Conservation (phyloP, 2,113 vertebrate genomes). For the Aptenodytes patagonicus region DNA sequence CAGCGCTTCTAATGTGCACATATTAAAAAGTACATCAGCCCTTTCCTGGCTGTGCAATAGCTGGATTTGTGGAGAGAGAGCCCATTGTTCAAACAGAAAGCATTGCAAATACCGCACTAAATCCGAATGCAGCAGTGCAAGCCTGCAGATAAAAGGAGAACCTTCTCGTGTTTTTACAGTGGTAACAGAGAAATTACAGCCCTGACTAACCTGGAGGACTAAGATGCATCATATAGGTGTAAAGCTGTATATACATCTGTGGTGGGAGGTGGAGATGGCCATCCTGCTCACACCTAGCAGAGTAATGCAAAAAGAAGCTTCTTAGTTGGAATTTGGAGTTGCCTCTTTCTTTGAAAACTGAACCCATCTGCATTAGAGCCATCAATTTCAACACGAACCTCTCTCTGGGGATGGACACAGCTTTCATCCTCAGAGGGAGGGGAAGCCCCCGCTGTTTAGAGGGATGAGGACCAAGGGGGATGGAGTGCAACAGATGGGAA, state of each 20-base stretch:
- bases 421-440: not conserved
- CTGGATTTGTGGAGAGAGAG: constrained; percentile 48
- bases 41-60: constrained; percentile 34
- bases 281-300: not conserved
- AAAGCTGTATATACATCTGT: not conserved
- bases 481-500: not conserved
- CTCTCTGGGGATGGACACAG: not conserved
- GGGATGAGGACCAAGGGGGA: not conserved
- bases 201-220: not conserved
- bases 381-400: not conserved
- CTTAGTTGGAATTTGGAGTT: not conserved
- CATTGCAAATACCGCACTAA: constrained; percentile 53
- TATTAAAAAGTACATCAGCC: constrained; percentile 26
- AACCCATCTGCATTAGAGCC: not conserved
- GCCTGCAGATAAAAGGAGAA: constrained; percentile 19
- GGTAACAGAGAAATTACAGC: not conserved
- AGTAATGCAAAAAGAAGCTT: not conserved
- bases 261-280: not conserved
- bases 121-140: not conserved
- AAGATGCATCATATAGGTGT: not conserved
- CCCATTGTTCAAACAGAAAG: constrained; percentile 61
- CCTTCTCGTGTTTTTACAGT: constrained; percentile 16
- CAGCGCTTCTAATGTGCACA: not conserved
- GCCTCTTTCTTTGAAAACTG: not conserved
- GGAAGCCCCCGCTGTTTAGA: not conserved